Base-by-base conservation (phyloP, 2,888 invertebrate genomes). In the Dryobotodes eremita region DNA sequence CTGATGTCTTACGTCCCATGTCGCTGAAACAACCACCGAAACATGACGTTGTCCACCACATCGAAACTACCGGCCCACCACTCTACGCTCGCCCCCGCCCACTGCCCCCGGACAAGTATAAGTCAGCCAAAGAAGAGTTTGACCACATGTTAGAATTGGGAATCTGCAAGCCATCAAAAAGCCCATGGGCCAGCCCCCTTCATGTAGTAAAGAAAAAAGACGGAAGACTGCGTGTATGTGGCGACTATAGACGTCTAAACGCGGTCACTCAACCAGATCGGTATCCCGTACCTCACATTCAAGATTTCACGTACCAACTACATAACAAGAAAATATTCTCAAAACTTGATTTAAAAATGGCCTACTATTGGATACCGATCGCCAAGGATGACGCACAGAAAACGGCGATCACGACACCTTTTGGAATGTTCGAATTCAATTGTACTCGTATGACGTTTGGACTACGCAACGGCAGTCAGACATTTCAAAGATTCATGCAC, bases 111-210 rank as follows among this genome's bases (percentile, higher is more conserved):
- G 77, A 81, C 72, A 46, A 72, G 36, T 72, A n/a, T n/a, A n/a
- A n/a, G n/a, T n/a, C n/a, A n/a, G n/a, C n/a, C n/a, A n/a, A n/a
- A n/a, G n/a, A n/a, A 59, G 88, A 88, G 48, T 86, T 89, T 15
- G 68, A 83, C 13, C 73, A 1, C n/a, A 57, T 57, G 71, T 23
- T 59, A 6, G 71, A 71, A 46, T 11, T 69, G 23, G 69, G 69
- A 6, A 69, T 69, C 7, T 53, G 53, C 23, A 69, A 78, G 31
- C 89, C 89, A 5, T 89, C 87, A 2, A 88, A 86, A 10, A 86
- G 87, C 46, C 77, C 85, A 13, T 89, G 89, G 89, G 82, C 89
- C 42, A 75, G 84, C 55, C 88, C 85, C 0, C 77, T 95, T 23
- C 88, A 88, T 53, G 77, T 88, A 0, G 90, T 87, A 0, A 79